Base-by-base conservation (phyloP, 1,140 invertebrate species). In the Apis dorsata region DNA sequence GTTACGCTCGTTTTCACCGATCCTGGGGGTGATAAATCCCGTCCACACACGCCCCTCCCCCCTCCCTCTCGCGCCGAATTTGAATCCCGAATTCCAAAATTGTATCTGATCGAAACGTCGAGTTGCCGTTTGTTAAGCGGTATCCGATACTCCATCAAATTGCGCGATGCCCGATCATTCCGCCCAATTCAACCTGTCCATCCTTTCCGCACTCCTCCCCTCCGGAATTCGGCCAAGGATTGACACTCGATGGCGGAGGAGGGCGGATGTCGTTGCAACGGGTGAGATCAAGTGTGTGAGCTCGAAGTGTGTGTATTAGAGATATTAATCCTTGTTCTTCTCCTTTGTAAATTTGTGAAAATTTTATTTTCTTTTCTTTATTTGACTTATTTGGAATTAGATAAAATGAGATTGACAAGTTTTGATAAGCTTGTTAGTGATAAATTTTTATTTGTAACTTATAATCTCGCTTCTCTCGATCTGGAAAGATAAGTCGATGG, bases 1-100 rank as follows among this genome's bases (percentile, higher is more conserved):
- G 86, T 81, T 83, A 87, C 77, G 81, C 66, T 63, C 85, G 74
- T 87, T 86, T 87, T 84, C 86, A 86, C 62, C 86, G 85, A 86
- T 86, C 34, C 34, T 5, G 34, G 34, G 34, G 84, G 76, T 80
- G 86, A 87, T 86, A 84, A 84, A 86, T 84, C 81, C 81, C 68
- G 68, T 84, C 66, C 80, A 65, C 75, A 8, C 62, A n/a, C 62
- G 28, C 59, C 66, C 66, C 55, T 21, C 28, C 73, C 71, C 49
- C 13, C 60, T 11, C 10, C 10, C 49, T 5, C 44, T 12, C 53
- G 53, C 49, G 10, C 9, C 68, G 70, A 51, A 34, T 34, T 34
- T 4, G 53, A 72, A 81, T 73, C 21, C 84, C 34, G 34, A 44
- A 72, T 72, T 17, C 49, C 65, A 65, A 87, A 87, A 87, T 87